These are phyloP conservation scores for Callionymus lyra DNA, from an alignment of 2,113 vertebrate genomes.

Conservation along the genomic window DNA sequence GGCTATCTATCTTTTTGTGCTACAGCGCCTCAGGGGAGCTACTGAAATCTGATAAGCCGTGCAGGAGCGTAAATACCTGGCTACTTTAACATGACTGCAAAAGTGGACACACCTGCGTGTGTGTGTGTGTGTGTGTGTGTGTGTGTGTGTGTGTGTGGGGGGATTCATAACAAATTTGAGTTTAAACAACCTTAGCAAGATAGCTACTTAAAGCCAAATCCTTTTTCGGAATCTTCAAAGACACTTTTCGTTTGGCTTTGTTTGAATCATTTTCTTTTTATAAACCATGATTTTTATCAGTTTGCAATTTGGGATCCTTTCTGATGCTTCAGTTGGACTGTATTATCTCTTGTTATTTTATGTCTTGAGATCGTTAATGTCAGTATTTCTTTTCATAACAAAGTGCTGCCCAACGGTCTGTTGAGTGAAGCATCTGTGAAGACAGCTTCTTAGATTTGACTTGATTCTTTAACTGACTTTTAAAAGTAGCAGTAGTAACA, in stretches of 20 bases:
- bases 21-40: conserved; percentile 46
- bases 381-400: conserved; percentile 6
- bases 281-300: too few relatives aligned
- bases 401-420: not conserved
- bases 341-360: conserved; percentile 5
- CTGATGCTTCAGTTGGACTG: too few relatives aligned
- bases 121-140: conserved; percentile 1
- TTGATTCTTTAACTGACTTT: conserved; percentile 13
- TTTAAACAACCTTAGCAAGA: too few relatives aligned
- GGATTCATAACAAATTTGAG: not conserved
- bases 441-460: conserved; percentile 6
- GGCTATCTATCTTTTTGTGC: conserved; percentile 64
- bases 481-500: conserved; percentile 15
- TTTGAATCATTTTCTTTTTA: too few relatives aligned
- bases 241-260: too few relatives aligned
- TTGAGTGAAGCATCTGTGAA: not conserved
- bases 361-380: too few relatives aligned
- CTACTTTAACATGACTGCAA: conserved; percentile 51
- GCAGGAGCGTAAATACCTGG: conserved; percentile 58
- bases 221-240: too few relatives aligned
- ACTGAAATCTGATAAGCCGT: conserved; percentile 66
- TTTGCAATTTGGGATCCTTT: too few relatives aligned
- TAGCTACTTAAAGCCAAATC: too few relatives aligned
- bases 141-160: conserved; percentile 6
- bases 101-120: conserved; percentile 33